These are phyloP conservation scores for Lipotes vexillifer DNA, from an alignment of 2,113 vertebrate genomes.

Conservation along the genomic window DNA sequence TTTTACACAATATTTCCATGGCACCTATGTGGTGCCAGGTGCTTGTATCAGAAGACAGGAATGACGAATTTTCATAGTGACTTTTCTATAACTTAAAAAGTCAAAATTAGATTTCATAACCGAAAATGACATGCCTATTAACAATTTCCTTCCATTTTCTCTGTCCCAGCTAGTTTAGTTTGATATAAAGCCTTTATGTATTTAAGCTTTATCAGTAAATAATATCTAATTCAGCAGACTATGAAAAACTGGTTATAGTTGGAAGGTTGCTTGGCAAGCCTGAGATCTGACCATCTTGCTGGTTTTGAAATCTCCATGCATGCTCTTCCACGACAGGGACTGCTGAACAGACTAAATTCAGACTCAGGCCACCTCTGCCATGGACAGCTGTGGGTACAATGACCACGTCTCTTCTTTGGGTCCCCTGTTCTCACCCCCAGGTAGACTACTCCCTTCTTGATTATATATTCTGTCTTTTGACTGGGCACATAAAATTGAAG, in stretches of 20 bases:
- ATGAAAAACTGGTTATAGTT: not conserved
- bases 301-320: not conserved
- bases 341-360: not conserved
- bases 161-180: constrained; percentile 1
- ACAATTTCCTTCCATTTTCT: constrained; percentile 47
- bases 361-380: not conserved
- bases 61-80: not conserved
- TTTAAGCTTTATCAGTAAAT: constrained; percentile 48
- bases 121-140: constrained; percentile 36
- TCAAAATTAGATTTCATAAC: constrained; percentile 46
- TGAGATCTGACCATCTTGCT: not conserved
- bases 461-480: not conserved
- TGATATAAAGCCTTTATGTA: constrained; percentile 29
- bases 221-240: constrained; percentile 41
- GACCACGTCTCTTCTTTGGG: not conserved
- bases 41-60: not conserved
- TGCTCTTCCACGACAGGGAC: no score
- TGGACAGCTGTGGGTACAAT: not conserved
- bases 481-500: not conserved
- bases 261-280: not conserved
- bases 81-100: constrained; percentile 18
- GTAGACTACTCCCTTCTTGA: not conserved
- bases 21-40: not conserved
- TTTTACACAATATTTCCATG: not conserved
- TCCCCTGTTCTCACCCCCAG: not conserved